Base-by-base conservation (phyloP, 2,113 vertebrate genomes). In the Lontra canadensis region DNA sequence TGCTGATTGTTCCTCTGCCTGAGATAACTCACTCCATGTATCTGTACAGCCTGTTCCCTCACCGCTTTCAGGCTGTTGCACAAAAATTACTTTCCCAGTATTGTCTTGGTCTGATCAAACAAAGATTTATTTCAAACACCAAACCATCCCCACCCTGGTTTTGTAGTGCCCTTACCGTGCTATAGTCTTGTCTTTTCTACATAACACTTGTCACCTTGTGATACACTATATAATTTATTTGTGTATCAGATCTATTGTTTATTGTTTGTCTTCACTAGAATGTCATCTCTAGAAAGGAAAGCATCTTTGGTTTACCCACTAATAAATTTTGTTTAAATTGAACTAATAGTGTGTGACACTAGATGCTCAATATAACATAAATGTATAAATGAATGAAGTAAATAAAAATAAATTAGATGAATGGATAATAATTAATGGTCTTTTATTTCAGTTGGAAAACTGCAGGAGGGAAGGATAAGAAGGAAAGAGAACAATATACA, bases 381-480 rank as follows among this genome's bases (percentile, higher is more conserved):
- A 42, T 52, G 34, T 23, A 39, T 23, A 78, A 26, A 39, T 57
- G 49, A 90, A 63, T 55, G 23, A 79, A 93, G 49, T 73, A 57
- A 79, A 21, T 69, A 59, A 78, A 88, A 55, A 21, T 34, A 36
- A 79, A 47, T 13, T 47, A 79, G 57, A 59, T 39, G 9, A 84
- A 65, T 89, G 20, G 18, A 74, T 25, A 47, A 49, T 80, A 78
- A 71, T 81, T 29, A 29, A 29, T 63, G 17, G 23, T 8, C 13
- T 76, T 90, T 95, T 57, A 89, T 86, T 96, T 86, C 52, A 44
- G 20, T 21, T 78, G 83, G 57, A 57, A 94, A 83, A 63, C 31
- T 74, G 25, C 86, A 78, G 59, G 84, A 78, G 21, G 69, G 52
- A 83, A 31, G 13, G 18, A 49, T 90, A 42, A 74, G 55, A 49